Evolutionary conservation across 1,140 invertebrate genomes (phyloP).

Genomic region (Vollenhovia emeryi): DNA sequence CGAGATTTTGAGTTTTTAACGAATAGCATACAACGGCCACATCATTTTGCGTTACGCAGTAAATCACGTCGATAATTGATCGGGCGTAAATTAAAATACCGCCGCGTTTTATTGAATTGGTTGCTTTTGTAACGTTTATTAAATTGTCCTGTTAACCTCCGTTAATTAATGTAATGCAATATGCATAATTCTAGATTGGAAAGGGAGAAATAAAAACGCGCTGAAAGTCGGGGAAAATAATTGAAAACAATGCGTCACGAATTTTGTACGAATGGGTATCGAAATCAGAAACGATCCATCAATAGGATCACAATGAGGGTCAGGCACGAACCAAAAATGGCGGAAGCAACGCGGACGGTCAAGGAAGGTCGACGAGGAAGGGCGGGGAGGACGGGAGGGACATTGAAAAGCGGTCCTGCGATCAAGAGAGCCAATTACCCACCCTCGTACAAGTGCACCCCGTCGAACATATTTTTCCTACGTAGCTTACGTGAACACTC

Average conservation of each 20-base stretch:
- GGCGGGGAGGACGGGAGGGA: slow-evolving; percentile 26
- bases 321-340: slow-evolving; percentile 38
- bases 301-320: slow-evolving; percentile 35
- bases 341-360: slow-evolving; percentile 32
- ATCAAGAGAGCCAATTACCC: slow-evolving; percentile 84
- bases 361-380: slow-evolving; percentile 28
- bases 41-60: slow-evolving; percentile 45
- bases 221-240: slow-evolving; percentile 10
- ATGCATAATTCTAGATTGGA: slow-evolving; percentile 53
- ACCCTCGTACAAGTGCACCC: slow-evolving; percentile 58
- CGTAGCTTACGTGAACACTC: slow-evolving; percentile 76
- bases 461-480: slow-evolving; percentile 78
- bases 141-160: slow-evolving; percentile 55
- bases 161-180: slow-evolving; percentile 56
- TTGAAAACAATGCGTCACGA: slow-evolving; percentile 17
- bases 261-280: slow-evolving; percentile 22
- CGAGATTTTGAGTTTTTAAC: slow-evolving; percentile 55
- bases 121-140: slow-evolving; percentile 56
- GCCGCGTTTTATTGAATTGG: slow-evolving; percentile 50
- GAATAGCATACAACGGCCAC: slow-evolving; percentile 26
- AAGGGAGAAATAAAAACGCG: slow-evolving; percentile 18
- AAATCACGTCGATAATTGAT: slow-evolving; percentile 58
- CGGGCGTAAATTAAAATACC: slow-evolving; percentile 55
- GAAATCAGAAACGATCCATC: slow-evolving; percentile 27
- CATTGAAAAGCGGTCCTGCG: slow-evolving; percentile 77